Conservation (phyloP, 2,113 vertebrate genomes). For the Laticauda laticaudata region DNA sequence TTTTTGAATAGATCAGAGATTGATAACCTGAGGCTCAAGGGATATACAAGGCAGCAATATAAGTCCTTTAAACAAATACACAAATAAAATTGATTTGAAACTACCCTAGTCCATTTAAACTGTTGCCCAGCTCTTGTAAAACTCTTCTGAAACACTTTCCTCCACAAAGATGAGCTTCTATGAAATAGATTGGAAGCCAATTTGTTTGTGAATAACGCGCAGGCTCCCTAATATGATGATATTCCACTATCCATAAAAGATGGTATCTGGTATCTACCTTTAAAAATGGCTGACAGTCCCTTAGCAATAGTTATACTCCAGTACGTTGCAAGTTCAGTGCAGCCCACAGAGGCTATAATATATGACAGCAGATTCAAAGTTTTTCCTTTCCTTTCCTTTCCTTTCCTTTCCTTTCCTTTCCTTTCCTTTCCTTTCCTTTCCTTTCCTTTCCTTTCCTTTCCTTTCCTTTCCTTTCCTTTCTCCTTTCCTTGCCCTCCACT, state of each 20-base stretch:
- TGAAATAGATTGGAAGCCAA: conserved; percentile 7
- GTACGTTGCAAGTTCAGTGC: conserved; percentile 64
- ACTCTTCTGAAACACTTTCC: background rate
- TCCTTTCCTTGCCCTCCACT: too few species aligned
- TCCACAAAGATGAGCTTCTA: background rate
- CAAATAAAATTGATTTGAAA: background rate
- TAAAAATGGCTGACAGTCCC: conserved; percentile 56
- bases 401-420: background rate
- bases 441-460: background rate
- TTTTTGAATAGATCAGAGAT: background rate
- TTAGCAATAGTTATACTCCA: conserved; percentile 66
- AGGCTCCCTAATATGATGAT: conserved; percentile 8
- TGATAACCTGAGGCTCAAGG: background rate
- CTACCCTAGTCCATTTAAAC: background rate
- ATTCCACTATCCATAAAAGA: conserved; percentile 15
- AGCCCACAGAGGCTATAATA: conserved; percentile 60
- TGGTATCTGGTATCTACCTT: conserved; percentile 35
- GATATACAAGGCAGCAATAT: background rate
- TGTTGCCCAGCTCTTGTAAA: background rate
- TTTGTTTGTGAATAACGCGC: background rate
- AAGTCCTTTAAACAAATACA: background rate
- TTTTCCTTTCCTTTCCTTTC: conserved; percentile 53
- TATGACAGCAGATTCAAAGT: conserved; percentile 69
- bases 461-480: background rate
- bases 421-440: background rate